Evolutionary conservation across 2,888 invertebrate genomes (phyloP).

Genomic region (Limnephilus marmoratus): DNA sequence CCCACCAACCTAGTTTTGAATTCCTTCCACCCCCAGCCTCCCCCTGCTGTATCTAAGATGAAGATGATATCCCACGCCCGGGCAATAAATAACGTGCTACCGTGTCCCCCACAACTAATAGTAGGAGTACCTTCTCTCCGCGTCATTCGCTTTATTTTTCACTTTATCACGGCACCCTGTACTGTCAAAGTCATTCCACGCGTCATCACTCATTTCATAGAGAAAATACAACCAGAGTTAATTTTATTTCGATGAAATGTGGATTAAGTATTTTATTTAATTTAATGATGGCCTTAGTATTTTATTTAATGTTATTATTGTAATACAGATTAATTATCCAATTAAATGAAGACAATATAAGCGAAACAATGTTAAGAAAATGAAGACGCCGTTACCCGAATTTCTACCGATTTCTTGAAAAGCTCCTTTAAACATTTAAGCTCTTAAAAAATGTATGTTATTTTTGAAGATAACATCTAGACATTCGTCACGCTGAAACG

Average conservation of each 20-base stretch:
- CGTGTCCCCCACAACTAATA: slow-evolving; percentile 13
- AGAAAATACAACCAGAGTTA: not conserved
- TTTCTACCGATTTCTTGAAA: no score
- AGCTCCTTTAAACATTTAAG: no score
- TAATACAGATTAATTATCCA: no score
- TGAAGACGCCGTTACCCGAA: no score
- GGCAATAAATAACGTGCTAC: slow-evolving; percentile 27
- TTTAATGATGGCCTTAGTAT: no score
- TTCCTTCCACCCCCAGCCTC: not conserved
- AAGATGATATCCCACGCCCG: not conserved
- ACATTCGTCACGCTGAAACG: no score
- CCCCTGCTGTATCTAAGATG: not conserved
- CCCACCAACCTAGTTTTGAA: slow-evolving; percentile 12
- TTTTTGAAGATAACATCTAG: no score
- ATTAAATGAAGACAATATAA: no score
- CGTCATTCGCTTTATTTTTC: slow-evolving; percentile 16
- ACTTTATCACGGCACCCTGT: slow-evolving; percentile 30
- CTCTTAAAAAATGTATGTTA: no score
- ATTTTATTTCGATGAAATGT: not conserved
- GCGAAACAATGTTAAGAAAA: no score
- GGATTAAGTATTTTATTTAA: no score
- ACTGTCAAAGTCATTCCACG: slow-evolving; percentile 8
- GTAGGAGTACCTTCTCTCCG: not conserved
- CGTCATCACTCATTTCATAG: slow-evolving; percentile 29
- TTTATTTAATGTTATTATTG: no score